A percentile compares a stretch with the other conserved stretches of the same genome.
phyloP scores from a whole-genome alignment of 2,888 invertebrate species.

The Heliconius ethilla region DNA sequence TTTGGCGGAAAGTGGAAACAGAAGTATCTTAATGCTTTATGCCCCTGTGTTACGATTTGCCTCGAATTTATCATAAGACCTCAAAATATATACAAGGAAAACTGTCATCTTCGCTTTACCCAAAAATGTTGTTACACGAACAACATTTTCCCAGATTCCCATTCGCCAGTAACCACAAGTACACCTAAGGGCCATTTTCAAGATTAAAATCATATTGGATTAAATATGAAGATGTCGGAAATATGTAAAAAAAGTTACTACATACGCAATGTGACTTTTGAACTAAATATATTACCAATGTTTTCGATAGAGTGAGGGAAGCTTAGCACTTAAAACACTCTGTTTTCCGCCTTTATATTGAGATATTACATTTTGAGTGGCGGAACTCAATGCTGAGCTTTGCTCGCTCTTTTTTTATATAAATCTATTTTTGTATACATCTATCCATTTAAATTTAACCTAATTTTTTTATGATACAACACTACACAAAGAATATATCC shows the following conservation, averaged over 20 bases:
- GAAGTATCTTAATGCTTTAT: no score
- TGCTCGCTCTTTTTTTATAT: no score
- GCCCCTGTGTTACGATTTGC: no score
- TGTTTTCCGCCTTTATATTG: no score
- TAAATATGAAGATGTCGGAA: not conserved
- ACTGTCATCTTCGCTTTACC: not conserved
- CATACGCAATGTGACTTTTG: not conserved
- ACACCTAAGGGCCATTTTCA: not conserved
- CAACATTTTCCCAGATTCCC: not conserved
- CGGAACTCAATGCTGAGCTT: no score
- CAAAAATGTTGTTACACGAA: not conserved
- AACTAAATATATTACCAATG: not conserved
- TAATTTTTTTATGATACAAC: no score
- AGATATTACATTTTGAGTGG: no score
- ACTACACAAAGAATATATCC: no score
- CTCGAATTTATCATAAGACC: not conserved
- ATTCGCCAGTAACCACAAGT: not conserved
- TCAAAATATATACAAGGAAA: not conserved
- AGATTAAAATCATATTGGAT: slow-evolving; percentile 8
- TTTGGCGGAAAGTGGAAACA: not conserved
- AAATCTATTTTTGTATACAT: no score
- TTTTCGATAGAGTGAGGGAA: no score
- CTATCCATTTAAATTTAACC: no score
- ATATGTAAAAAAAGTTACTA: not conserved
- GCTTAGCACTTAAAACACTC: no score